A percentile compares a stretch with the other conserved stretches of the same genome.
phyloP scores from a whole-genome alignment of 2,888 invertebrate species.

The Cepaea hortensis region DNA sequence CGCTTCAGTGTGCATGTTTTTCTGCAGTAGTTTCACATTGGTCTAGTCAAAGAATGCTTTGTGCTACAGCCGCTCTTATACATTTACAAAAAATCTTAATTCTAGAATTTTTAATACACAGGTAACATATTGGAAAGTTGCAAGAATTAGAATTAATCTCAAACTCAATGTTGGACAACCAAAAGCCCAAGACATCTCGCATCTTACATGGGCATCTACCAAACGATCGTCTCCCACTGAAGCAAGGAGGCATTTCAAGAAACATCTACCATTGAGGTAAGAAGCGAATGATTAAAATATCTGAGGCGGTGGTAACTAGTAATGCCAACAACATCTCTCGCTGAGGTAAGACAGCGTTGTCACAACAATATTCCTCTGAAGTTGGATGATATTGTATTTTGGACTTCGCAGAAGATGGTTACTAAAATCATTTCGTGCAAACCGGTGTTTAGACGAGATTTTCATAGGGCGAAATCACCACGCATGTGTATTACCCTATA shows the following conservation, averaged over 20 bases:
- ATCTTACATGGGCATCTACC: neutral
- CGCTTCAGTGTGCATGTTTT: neutral
- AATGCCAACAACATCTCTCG: too few relatives aligned
- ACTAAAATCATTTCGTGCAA: neutral
- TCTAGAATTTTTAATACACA: neutral
- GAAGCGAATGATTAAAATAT: too few relatives aligned
- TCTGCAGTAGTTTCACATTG: too few relatives aligned
- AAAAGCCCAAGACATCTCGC: too few relatives aligned
- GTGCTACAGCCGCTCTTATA: neutral
- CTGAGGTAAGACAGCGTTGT: too few relatives aligned
- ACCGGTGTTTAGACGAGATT: neutral
- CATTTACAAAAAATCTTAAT: neutral
- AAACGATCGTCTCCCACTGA: neutral
- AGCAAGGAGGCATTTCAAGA: neutral
- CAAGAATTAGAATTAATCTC: neutral
- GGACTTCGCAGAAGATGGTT: neutral
- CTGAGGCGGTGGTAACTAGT: too few relatives aligned
- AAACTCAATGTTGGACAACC: neutral
- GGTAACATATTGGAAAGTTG: neutral
- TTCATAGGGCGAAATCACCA: neutral
- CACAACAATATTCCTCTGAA: too few relatives aligned
- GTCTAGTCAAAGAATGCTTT: neutral
- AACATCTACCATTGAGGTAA: too few relatives aligned
- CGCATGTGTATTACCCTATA: neutral
- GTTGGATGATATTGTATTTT: too few relatives aligned